Base-by-base conservation (phyloP, 1,140 invertebrate genomes). In the Caenorhabditis tropicalis region DNA sequence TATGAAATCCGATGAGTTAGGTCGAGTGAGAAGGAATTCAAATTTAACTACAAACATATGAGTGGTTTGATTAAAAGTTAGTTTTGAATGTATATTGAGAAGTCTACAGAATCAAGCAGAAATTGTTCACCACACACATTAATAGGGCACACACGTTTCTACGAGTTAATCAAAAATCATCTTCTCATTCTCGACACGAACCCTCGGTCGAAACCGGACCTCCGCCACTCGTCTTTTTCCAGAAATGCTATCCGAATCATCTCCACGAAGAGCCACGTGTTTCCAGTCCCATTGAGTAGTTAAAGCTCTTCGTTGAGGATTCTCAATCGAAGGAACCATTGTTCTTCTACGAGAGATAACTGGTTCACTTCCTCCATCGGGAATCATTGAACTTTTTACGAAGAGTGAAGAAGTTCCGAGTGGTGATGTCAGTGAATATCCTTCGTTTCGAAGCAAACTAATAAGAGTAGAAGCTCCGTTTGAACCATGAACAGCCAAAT, bases 161-260 rank as follows among this genome's bases (percentile, higher is more conserved):
- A 16, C 2, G 19, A 24, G 46, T 39, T 53, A 81, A 21, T 81
- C 21, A 39, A 31, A 53, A 39, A 27, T 56, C 53, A 56, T 81
- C 46, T 36, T 53, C 48, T 81, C 51, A 49, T 29, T 74, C 29
- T 31, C 70, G 46, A 65, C 60, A 83, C 83, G 19, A 43, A 85
- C 83, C 84, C 56, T 82, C 81, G 79, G 79, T 21, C 58, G 24
- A 51, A 65, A 53, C 46, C 84, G 81, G 79, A 85, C 84, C 84
- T 85, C 81, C 36, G 84, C 84, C 33, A 85, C 81, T 56, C 48
- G 31, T 36, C 58, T 21, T 46, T 36, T 74, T 74, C 65, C 65
- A 15, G n/a, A 46, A 74, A n/a, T 74, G 36, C n/a, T 31, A 10
- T 74, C 65, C 36, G 58, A 65, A 49, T 58, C 53, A 15, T 39